These are phyloP conservation scores for Drosophila repletoides DNA, from an alignment of 1,140 invertebrate genomes.

Conservation along the genomic window DNA sequence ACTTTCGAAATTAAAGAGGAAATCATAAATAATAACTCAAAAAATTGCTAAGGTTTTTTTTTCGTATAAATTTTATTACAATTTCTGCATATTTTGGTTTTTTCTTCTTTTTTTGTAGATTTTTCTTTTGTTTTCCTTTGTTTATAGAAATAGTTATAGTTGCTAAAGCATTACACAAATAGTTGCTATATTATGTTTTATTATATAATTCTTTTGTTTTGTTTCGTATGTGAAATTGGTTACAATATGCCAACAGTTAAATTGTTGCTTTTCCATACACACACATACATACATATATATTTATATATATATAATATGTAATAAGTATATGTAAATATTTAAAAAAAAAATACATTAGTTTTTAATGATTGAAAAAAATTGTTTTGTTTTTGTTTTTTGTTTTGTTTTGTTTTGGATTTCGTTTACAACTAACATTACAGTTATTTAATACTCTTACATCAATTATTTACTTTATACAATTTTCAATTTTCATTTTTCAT, in stretches of 20 bases:
- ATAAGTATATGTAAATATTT: conserved; percentile 52
- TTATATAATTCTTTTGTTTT: conserved; percentile 54
- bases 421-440: conserved; percentile 66
- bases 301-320: conserved; percentile 5
- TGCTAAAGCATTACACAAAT: conserved; percentile 74
- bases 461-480: conserved; percentile 67
- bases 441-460: conserved; percentile 72
- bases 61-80: conserved; percentile 63
- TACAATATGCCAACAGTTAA: conserved; percentile 75
- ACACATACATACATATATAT: conserved; percentile 27
- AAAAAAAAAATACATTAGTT: conserved; percentile 77
- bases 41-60: conserved; percentile 34
- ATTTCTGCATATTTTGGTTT: conserved; percentile 42
- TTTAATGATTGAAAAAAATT: conserved; percentile 67
- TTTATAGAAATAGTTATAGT: conserved; percentile 75
- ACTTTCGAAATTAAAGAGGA: conserved; percentile 13
- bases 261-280: conserved; percentile 59
- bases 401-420: conserved; percentile 25
- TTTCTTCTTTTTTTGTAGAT: conserved; percentile 35
- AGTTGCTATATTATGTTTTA: conserved; percentile 65
- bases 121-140: conserved; percentile 34
- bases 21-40: conserved; percentile 28
- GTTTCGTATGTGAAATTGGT: conserved; percentile 66
- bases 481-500: no score
- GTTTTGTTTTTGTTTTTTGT: no score